phyloP scores from a whole-genome alignment of 2,888 invertebrate species.

The Hyalella azteca region DNA sequence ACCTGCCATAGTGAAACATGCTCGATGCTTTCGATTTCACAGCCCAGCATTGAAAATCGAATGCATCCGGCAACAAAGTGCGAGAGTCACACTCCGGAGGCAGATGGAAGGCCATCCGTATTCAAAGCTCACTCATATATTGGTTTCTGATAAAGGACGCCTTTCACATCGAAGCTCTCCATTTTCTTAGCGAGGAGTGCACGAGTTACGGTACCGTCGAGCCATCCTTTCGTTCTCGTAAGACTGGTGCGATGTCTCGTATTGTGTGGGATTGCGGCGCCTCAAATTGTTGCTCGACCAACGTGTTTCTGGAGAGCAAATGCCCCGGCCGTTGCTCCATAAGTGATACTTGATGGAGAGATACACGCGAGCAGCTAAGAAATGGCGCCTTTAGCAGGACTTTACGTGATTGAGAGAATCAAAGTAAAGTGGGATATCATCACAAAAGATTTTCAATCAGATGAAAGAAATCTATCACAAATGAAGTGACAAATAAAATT shows the following conservation, averaged over 20 bases:
- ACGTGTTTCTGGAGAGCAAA: background rate
- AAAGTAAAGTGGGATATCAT: too few species aligned
- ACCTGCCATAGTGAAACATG: background rate
- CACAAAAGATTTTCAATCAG: too few species aligned
- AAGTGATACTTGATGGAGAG: background rate
- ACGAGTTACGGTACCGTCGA: slow-evolving; percentile 11
- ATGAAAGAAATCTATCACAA: too few species aligned
- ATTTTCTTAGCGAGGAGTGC: slow-evolving; percentile 22
- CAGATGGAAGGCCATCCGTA: slow-evolving; percentile 30
- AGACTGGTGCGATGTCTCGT: background rate
- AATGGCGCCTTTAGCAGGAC: too few species aligned
- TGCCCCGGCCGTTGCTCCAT: background rate
- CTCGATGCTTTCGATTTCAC: background rate
- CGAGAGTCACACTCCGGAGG: slow-evolving; percentile 19
- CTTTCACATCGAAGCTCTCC: slow-evolving; percentile 33
- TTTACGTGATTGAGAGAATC: too few species aligned
- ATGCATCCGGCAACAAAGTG: background rate
- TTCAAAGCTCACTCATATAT: slow-evolving; percentile 34
- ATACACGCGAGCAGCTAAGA: too few species aligned
- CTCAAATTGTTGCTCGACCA: slow-evolving; percentile 6
- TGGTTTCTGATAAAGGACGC: slow-evolving; percentile 36
- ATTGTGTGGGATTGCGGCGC: background rate
- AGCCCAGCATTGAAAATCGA: background rate
- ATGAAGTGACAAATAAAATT: too few species aligned
- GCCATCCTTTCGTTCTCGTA: slow-evolving; percentile 1